Conservation (phyloP, 2,888 invertebrate genomes). For the Alcis repandata region DNA sequence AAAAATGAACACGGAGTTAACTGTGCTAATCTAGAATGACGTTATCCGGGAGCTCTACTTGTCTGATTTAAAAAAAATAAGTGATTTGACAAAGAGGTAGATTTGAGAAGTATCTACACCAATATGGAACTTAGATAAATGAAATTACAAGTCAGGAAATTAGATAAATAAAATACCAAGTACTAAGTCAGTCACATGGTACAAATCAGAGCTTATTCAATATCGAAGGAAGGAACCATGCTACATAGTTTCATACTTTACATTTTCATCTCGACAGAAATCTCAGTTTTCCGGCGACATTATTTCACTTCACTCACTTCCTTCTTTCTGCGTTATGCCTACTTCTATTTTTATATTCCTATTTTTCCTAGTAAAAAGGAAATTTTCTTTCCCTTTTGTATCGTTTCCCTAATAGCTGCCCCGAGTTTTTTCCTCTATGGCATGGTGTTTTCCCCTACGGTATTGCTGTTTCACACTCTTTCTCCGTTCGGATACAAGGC, state of each 20-base stretch:
- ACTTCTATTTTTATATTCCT: neutral
- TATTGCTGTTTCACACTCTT: neutral
- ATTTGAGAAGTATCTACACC: too few species aligned
- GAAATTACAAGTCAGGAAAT: too few species aligned
- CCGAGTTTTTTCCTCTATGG: conserved; percentile 2
- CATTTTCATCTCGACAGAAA: conserved; percentile 1
- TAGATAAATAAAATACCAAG: too few species aligned
- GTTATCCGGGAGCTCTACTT: too few species aligned
- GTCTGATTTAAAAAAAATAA: too few species aligned
- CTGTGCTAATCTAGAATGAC: too few species aligned
- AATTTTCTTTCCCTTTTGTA: conserved; percentile 26
- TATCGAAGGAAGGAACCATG: too few species aligned
- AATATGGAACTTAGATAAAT: too few species aligned
- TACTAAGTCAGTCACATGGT: neutral
- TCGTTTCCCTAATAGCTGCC: conserved; percentile 18
- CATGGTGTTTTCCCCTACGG: neutral
- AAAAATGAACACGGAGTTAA: too few species aligned
- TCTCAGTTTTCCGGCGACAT: conserved; percentile 10
- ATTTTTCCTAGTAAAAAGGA: conserved; percentile 22
- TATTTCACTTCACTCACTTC: conserved; percentile 6
- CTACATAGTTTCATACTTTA: too few species aligned
- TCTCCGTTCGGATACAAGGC: neutral
- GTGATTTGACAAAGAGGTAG: too few species aligned
- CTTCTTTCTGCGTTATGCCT: conserved; percentile 5
- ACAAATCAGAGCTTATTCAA: too few species aligned